Evolutionary conservation across 2,888 invertebrate genomes (phyloP).

Genomic region (Caprella mutica): DNA sequence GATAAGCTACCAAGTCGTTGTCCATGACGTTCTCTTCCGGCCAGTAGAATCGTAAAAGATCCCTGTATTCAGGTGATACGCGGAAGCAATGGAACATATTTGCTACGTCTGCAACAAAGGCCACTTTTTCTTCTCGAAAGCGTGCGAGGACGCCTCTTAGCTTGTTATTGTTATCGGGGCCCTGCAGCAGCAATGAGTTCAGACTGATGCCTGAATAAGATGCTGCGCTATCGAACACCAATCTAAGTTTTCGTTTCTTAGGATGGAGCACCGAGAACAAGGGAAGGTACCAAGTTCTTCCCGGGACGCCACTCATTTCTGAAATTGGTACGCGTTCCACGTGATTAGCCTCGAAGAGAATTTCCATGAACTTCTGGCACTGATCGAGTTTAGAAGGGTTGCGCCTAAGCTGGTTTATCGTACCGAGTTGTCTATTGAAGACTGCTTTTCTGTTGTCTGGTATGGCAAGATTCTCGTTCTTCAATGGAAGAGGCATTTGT

Average conservation of each 20-base stretch:
- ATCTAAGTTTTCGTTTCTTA: background rate
- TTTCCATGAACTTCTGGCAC: background rate
- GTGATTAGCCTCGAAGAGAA: background rate
- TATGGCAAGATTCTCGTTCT: background rate
- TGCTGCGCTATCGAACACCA: conserved; percentile 5
- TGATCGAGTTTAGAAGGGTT: background rate
- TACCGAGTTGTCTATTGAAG: background rate
- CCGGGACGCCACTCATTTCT: too few species aligned
- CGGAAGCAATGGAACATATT: background rate
- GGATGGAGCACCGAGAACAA: background rate
- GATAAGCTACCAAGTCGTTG: background rate
- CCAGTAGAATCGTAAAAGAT: background rate
- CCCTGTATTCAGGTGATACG: background rate
- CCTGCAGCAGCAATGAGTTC: background rate
- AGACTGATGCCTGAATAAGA: background rate
- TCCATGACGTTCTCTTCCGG: background rate
- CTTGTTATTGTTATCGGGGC: conserved; percentile 4
- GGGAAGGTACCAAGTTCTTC: too few species aligned
- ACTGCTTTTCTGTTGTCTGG: background rate
- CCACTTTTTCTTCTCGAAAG: background rate
- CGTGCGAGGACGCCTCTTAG: background rate
- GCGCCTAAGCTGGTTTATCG: background rate
- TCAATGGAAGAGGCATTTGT: background rate
- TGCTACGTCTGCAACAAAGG: background rate
- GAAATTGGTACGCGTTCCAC: background rate